phyloP scores from a whole-genome alignment of 2,888 invertebrate species.

The Diarsia rubi region DNA sequence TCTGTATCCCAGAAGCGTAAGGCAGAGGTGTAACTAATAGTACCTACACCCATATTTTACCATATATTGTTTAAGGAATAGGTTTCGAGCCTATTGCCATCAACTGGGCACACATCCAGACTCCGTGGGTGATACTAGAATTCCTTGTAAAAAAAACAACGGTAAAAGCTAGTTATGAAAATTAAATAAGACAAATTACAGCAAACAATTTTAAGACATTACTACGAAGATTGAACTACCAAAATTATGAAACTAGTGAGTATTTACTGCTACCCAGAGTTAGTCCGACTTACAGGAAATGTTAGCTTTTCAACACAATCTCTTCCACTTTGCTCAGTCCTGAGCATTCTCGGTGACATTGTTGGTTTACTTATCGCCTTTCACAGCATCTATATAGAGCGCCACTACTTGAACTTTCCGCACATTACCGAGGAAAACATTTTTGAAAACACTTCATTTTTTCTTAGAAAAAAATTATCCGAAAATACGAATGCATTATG shows the following conservation, averaged over 20 bases:
- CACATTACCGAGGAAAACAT: background rate
- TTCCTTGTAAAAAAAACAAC: no score
- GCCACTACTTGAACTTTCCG: background rate
- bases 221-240: background rate
- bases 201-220: background rate
- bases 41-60: no score
- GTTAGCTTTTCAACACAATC: constrained; percentile 33
- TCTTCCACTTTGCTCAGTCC: constrained; percentile 31
- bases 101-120: no score
- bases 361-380: constrained; percentile 44
- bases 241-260: background rate
- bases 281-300: constrained; percentile 15
- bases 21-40: no score
- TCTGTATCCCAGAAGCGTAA: no score
- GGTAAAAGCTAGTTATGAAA: background rate
- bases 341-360: constrained; percentile 33
- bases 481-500: background rate
- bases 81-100: no score
- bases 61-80: no score
- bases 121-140: no score
- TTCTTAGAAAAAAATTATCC: background rate
- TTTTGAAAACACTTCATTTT: background rate
- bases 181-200: background rate
- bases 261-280: background rate
- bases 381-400: constrained; percentile 29